Conservation (phyloP, 2,797 vertebrate species). For the Ctenochaetus hawaiiensis region DNA sequence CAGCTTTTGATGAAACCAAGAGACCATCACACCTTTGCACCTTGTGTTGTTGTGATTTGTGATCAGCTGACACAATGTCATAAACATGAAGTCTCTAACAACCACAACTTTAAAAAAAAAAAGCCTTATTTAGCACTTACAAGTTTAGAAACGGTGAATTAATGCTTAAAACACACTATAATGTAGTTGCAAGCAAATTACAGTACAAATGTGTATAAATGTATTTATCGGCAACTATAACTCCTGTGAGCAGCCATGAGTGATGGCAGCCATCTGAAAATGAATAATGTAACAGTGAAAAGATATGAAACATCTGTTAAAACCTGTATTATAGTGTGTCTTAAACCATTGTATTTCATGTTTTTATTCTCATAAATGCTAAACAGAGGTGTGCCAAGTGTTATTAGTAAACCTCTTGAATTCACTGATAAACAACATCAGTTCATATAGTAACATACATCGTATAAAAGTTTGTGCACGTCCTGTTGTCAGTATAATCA, state of each 20-base stretch:
- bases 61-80: neutral
- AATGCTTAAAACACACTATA: neutral
- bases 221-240: neutral
- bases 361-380: neutral
- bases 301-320: neutral
- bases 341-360: neutral
- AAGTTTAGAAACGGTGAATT: neutral
- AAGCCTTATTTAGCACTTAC: neutral
- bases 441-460: neutral
- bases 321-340: neutral
- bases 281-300: neutral
- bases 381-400: neutral
- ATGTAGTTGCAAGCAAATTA: neutral
- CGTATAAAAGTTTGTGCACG: neutral
- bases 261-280: too few species aligned
- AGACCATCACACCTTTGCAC: conserved; percentile 69
- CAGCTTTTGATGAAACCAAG: conserved; percentile 94
- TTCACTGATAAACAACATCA: neutral
- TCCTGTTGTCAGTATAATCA: neutral
- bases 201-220: neutral
- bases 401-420: neutral
- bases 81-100: neutral
- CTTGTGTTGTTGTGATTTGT: conserved; percentile 72
- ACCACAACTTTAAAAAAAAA: too few species aligned
- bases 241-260: neutral